phyloP scores from a whole-genome alignment of 2,797 vertebrate species.

The Gallinago solitaria region DNA sequence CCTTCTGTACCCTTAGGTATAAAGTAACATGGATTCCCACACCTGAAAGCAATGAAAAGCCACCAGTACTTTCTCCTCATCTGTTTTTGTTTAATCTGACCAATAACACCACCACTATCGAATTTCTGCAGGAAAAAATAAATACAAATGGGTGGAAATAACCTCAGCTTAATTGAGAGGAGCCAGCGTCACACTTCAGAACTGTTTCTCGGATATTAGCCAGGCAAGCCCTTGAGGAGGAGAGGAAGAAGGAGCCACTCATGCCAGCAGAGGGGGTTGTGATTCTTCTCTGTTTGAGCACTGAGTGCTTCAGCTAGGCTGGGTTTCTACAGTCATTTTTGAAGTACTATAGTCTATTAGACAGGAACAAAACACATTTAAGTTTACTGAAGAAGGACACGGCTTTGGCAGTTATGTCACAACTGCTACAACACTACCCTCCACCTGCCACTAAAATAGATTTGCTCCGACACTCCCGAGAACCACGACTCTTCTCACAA shows the following conservation, averaged over 20 bases:
- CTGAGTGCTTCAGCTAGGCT: not conserved
- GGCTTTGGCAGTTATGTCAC: conserved; percentile 23
- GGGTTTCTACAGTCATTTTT: not conserved
- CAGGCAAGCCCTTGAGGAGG: conserved; percentile 18
- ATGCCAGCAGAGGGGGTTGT: conserved; percentile 41
- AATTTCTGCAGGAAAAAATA: not conserved
- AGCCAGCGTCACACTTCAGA: not conserved
- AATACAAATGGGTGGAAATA: not conserved
- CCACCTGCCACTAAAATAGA: not conserved
- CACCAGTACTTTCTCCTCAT: not conserved
- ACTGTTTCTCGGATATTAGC: not conserved
- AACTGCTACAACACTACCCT: not conserved
- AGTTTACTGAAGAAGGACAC: conserved; percentile 2
- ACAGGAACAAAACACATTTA: not conserved
- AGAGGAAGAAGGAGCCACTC: not conserved
- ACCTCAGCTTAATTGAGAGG: not conserved
- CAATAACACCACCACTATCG: not conserved
- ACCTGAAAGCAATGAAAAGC: not conserved
- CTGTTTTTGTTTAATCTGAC: not conserved
- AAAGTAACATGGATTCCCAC: not conserved
- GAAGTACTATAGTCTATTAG: not conserved
- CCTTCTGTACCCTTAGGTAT: not conserved
- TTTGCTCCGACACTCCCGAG: not conserved
- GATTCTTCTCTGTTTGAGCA: conserved; percentile 7
- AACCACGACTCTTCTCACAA: not conserved